A percentile compares a stretch with the other conserved stretches of the same genome.
These are phyloP conservation scores for Hecatera dysodea DNA, from an alignment of 2,888 invertebrate genomes.

Conservation along the genomic window DNA sequence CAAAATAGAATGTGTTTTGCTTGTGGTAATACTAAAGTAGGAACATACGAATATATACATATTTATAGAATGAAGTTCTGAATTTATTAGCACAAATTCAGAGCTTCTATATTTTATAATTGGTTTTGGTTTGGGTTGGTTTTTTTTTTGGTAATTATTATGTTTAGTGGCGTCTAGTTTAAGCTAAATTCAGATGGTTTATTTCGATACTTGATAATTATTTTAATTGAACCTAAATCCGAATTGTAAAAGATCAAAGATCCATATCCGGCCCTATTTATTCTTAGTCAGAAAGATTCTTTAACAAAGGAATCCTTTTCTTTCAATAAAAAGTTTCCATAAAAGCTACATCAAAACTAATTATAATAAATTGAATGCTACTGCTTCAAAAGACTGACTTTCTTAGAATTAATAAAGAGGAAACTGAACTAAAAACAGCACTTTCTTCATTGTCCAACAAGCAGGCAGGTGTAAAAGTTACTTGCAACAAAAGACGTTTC, in stretches of 20 bases:
- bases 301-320: background rate
- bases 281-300: background rate
- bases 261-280: background rate
- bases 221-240: background rate
- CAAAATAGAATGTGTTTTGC: too few relatives aligned
- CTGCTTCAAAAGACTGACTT: background rate
- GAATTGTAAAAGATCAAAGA: background rate
- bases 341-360: background rate
- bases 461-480: slow-evolving; percentile 57
- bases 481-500: slow-evolving; percentile 47
- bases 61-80: too few relatives aligned
- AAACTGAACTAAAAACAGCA: slow-evolving; percentile 19
- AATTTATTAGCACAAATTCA: too few relatives aligned
- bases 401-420: slow-evolving; percentile 9
- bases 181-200: background rate
- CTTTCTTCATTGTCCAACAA: slow-evolving; percentile 18
- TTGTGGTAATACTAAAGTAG: too few relatives aligned
- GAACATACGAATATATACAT: too few relatives aligned
- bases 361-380: slow-evolving; percentile 13
- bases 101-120: too few relatives aligned
- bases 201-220: background rate
- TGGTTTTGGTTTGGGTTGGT: too few relatives aligned
- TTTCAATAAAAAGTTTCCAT: background rate
- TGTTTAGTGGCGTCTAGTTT: too few relatives aligned
- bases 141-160: too few relatives aligned